Evolutionary conservation across 2,113 vertebrate genomes (phyloP), one percentile per base, ranked within the genome.

Genomic region (Psilopsiagon aymara): DNA sequence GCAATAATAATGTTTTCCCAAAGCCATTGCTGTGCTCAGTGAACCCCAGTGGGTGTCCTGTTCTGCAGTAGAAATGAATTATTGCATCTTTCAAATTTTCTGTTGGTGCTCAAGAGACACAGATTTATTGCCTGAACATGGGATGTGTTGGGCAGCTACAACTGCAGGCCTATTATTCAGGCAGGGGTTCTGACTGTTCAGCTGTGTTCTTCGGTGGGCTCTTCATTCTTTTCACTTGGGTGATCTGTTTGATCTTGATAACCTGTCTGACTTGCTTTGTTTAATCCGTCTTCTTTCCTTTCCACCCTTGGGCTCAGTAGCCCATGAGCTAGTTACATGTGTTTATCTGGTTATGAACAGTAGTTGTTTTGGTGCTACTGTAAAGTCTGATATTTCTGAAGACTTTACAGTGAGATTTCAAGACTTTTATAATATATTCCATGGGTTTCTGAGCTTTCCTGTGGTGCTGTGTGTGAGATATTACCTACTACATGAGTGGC

Each of bases 191-290:
- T 93, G 90, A 21, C 69, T 93, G n/a, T 89, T 91, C 37, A 57
- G 25, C 41, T 70, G 4, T 49, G 84, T 70, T 66, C 66, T 52
- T 86, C 87, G 91, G 2, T 82, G 68, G 19, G 3, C 59, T 37
- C 75, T 90, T 94, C 78, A 35, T 94, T 92, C 86, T 91, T 92
- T 94, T 91, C 67, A 82, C 74, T 87, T 94, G 80, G n/a, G n/a
- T 91, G 77, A 93, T 84, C 77, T 82, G 83, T 91, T 95, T 95
- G 93, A 94, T 96, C 88, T 95, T 92, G 83, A 86, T 95, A 84
- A 93, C 92, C 86, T 71, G 33, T 57, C 78, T 77, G 90, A 89
- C 44, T 94, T 92, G 55, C 82, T 92, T 93, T 83, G 62, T 93
- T 91, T 89, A 94, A 91, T 95, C 33, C 28, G 35, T 82, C 29